These are phyloP conservation scores for Drosophila yakuba DNA, from an alignment of 1,140 invertebrate species.

Conservation along the genomic window DNA sequence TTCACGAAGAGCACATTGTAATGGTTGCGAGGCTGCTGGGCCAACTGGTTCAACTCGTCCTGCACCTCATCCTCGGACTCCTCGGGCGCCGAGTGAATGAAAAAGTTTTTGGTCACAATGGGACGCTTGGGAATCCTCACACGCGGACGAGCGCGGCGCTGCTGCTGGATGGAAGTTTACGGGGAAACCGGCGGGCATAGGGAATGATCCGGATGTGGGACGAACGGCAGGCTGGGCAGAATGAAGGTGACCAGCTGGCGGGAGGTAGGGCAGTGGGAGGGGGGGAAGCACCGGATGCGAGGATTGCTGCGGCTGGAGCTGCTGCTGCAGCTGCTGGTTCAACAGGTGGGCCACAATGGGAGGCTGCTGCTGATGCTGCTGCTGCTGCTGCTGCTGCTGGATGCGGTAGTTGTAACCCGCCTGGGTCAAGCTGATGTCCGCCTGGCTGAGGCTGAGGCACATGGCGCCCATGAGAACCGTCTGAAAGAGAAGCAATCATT, in stretches of 20 bases:
- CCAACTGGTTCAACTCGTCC: constrained; percentile 73
- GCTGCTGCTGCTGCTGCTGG: constrained; percentile 44
- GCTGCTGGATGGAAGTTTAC: constrained; percentile 60
- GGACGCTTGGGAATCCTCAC: constrained; percentile 69
- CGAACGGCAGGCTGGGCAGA: constrained; percentile 20
- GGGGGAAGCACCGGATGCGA: constrained; percentile 63
- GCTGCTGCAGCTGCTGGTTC: constrained; percentile 63
- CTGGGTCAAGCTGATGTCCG: constrained; percentile 73
- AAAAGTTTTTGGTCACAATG: constrained; percentile 82
- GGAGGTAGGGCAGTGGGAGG: constrained; percentile 62
- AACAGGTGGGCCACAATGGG: constrained; percentile 63
- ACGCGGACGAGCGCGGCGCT: constrained; percentile 70
- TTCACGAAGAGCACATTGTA: constrained; percentile 94
- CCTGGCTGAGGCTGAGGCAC: constrained; percentile 50
- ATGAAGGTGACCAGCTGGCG: constrained; percentile 56
- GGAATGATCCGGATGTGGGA: constrained; percentile 36
- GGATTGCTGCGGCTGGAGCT: constrained; percentile 34
- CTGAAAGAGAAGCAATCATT: constrained; percentile 39
- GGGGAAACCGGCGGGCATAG: constrained; percentile 71
- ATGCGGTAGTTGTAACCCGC: constrained; percentile 70
- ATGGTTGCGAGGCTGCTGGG: constrained; percentile 79
- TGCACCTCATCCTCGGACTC: constrained; percentile 81
- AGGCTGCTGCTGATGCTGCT: constrained; percentile 6
- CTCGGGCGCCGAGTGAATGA: constrained; percentile 81
- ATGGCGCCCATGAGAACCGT: constrained; percentile 64